Base-by-base conservation (phyloP, 2,888 invertebrate species). In the Epicampocera succincta region DNA sequence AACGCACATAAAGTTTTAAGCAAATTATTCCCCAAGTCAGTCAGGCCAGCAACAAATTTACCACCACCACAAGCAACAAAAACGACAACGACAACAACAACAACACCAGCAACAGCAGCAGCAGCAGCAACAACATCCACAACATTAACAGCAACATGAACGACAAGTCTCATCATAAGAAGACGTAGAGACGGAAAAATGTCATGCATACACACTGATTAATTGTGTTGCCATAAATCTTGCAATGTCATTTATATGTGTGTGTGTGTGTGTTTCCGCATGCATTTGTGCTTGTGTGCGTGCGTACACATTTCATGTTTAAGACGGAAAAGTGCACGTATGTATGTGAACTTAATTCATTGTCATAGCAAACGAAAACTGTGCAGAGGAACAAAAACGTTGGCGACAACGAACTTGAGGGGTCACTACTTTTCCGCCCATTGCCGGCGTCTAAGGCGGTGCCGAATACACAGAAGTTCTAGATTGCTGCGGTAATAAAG, bases 161-260 rank as follows among this genome's bases (percentile, higher is more conserved):
- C 72, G 65, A 78, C 65, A 78, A 77, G 76, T 63, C 63, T 29
- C 80, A 74, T 80, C 66, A 72, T 61, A 56, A 42, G 29, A 65
- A 54, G 40, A 52, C 15, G 61, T 15, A 61, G 56, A 60, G 33
- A 52, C 50, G 73, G 40, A 66, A 73, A 74, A 78, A 69, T 54
- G 78, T 63, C 69, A 66, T 61, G 68, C 77, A 83, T 73, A 65
- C 83, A 76, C 73, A 71, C 83, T 85, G 85, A 85, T 85, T 85
- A 85, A 85, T 85, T 84, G 78, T 83, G 71, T 74, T 75, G 83
- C 84, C 80, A 85, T 83, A 84, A 84, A 85, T 85, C 83, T 80
- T 82, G 52, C 69, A 82, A 71, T 77, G 82, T 69, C 78, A 82
- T 71, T 78, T 74, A 50, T 74, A 21, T 40, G 12, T 71, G 29